Evolutionary conservation across 2,888 invertebrate genomes (phyloP).

Genomic region (Bhutanitis thaidina): DNA sequence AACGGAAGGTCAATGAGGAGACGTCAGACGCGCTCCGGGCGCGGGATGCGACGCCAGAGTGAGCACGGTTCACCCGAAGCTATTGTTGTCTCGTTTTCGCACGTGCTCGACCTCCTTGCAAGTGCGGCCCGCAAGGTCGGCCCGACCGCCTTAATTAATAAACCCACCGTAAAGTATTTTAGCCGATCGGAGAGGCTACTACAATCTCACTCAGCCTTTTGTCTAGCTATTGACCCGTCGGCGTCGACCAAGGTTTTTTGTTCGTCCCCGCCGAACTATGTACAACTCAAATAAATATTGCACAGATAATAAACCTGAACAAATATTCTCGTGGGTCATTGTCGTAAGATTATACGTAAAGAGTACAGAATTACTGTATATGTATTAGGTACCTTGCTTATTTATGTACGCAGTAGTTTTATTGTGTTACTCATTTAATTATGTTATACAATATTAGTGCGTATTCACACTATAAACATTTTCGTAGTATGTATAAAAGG

Average conservation of each 20-base stretch:
- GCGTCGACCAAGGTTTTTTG: slow-evolving; percentile 46
- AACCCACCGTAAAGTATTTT: slow-evolving; percentile 79
- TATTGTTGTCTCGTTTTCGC: slow-evolving; percentile 51
- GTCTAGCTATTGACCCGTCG: slow-evolving; percentile 74
- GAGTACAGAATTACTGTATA: no score
- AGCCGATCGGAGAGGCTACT: slow-evolving; percentile 74
- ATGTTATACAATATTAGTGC: no score
- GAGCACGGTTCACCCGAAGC: slow-evolving; percentile 31
- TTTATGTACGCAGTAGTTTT: no score
- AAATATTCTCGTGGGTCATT: slow-evolving; percentile 5
- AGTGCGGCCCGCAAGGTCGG: slow-evolving; percentile 78
- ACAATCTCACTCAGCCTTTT: slow-evolving; percentile 72
- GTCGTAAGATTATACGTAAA: slow-evolving; percentile 6
- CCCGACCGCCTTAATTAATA: slow-evolving; percentile 79
- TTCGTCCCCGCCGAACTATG: slow-evolving; percentile 31
- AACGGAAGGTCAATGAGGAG: slow-evolving; percentile 77
- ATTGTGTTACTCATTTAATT: no score
- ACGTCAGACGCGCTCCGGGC: slow-evolving; percentile 60
- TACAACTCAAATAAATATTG: slow-evolving; percentile 18
- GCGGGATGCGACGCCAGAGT: slow-evolving; percentile 38
- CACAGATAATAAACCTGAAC: slow-evolving; percentile 17
- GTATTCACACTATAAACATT: no score
- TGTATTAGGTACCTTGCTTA: no score
- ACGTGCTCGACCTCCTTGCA: slow-evolving; percentile 61
- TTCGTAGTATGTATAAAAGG: no score